phyloP scores from a whole-genome alignment of 2,113 vertebrate species.

The Pyrgilauda ruficollis region DNA sequence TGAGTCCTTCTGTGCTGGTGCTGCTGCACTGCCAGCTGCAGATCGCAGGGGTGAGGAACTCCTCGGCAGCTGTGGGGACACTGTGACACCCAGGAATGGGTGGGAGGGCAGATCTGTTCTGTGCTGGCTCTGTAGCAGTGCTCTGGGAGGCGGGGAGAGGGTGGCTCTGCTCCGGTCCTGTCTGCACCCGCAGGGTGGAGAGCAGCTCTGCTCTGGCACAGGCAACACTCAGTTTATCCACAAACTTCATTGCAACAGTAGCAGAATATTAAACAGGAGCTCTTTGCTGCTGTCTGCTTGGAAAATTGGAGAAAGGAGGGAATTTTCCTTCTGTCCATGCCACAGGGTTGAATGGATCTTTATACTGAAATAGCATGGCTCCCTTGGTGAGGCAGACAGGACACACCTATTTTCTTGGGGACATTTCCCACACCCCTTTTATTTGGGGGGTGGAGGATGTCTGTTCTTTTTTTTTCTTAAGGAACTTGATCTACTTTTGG shows the following conservation, averaged over 20 bases:
- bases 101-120: background rate
- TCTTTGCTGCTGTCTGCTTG: slow-evolving; percentile 22
- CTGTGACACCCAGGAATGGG: background rate
- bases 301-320: slow-evolving; percentile 36
- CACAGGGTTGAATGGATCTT: slow-evolving; percentile 5
- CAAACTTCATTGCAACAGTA: slow-evolving; percentile 31
- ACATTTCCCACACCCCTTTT: background rate
- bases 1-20: background rate
- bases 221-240: slow-evolving; percentile 1
- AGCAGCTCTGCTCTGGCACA: slow-evolving; percentile 7
- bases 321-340: background rate
- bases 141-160: background rate
- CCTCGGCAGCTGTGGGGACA: background rate
- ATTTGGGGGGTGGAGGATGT: background rate
- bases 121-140: background rate
- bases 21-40: background rate
- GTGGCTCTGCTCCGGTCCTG: background rate
- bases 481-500: background rate
- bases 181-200: slow-evolving; percentile 3
- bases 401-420: slow-evolving; percentile 9
- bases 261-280: slow-evolving; percentile 54
- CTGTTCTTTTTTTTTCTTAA: background rate
- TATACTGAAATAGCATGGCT: background rate
- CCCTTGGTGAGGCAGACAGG: background rate
- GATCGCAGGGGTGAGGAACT: background rate